Percentiles rank a stretch among this genome's conserved stretches.
These are phyloP conservation scores for Phyllostomus hastatus DNA, from an alignment of 2,113 vertebrate genomes.

Conservation along the genomic window DNA sequence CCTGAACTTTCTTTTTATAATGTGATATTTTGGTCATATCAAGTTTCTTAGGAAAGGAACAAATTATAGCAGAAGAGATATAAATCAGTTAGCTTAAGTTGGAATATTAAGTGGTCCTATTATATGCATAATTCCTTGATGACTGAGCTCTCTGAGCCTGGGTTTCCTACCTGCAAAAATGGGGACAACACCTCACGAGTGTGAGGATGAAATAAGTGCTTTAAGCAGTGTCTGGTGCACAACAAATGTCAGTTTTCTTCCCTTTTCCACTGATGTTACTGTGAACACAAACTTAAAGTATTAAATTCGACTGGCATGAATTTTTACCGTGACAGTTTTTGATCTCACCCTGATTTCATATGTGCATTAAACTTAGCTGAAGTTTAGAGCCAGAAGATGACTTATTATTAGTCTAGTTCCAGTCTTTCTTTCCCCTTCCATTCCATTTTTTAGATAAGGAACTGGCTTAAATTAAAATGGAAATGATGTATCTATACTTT, in stretches of 20 bases:
- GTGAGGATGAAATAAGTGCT: not conserved
- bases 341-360: not conserved
- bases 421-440: not conserved
- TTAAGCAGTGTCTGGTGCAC: not conserved
- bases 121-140: not conserved
- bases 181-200: not conserved
- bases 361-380: not conserved
- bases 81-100: not conserved
- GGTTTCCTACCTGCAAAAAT: not conserved
- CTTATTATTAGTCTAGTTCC: not conserved
- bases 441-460: not conserved
- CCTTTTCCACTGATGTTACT: not conserved
- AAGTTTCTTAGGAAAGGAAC: conserved; percentile 27
- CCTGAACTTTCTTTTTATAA: not conserved
- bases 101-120: not conserved
- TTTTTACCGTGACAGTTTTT: not conserved
- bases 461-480: not conserved
- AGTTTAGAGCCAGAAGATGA: not conserved
- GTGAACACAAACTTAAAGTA: not conserved
- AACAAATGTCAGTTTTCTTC: not conserved
- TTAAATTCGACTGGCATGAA: not conserved
- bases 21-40: not conserved
- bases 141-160: not conserved
- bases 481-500: not conserved
- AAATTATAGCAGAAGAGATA: not conserved